phyloP scores from a whole-genome alignment of 2,888 invertebrate species.

The Calephelis perditalis region DNA sequence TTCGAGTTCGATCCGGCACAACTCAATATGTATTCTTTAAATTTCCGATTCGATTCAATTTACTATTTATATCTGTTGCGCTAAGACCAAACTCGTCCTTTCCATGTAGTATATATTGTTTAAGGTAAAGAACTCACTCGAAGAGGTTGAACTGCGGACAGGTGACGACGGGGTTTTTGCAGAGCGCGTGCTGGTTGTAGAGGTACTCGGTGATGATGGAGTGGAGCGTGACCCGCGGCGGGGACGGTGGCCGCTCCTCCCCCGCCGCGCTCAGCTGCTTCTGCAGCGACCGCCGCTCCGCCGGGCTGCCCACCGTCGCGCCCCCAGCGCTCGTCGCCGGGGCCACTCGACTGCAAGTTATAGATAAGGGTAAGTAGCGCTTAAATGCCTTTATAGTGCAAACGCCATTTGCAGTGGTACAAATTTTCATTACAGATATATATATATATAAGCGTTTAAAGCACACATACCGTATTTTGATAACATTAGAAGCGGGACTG shows the following conservation, averaged over 20 bases:
- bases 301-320: constrained; percentile 26
- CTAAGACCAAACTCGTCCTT: too few species aligned
- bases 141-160: constrained; percentile 98
- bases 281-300: constrained; percentile 66
- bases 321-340: constrained; percentile 23
- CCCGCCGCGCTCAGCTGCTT: constrained; percentile 60
- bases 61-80: too few species aligned
- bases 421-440: not conserved
- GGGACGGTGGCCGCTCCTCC: constrained; percentile 53
- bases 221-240: constrained; percentile 84
- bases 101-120: too few species aligned
- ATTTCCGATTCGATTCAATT: too few species aligned
- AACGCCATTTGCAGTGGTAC: not conserved
- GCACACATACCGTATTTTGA: constrained; percentile 54
- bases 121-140: constrained; percentile 75
- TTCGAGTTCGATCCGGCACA: too few species aligned
- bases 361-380: not conserved
- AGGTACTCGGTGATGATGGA: constrained; percentile 97
- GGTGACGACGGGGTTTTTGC: constrained; percentile 97
- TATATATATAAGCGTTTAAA: not conserved
- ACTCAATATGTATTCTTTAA: too few species aligned
- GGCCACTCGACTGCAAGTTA: constrained; percentile 49
- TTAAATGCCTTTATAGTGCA: not conserved
- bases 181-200: constrained; percentile 97
- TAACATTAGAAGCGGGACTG: constrained; percentile 48